These are phyloP conservation scores for Sylvicola fuscatus DNA, from an alignment of 2,888 invertebrate genomes.

Conservation along the genomic window DNA sequence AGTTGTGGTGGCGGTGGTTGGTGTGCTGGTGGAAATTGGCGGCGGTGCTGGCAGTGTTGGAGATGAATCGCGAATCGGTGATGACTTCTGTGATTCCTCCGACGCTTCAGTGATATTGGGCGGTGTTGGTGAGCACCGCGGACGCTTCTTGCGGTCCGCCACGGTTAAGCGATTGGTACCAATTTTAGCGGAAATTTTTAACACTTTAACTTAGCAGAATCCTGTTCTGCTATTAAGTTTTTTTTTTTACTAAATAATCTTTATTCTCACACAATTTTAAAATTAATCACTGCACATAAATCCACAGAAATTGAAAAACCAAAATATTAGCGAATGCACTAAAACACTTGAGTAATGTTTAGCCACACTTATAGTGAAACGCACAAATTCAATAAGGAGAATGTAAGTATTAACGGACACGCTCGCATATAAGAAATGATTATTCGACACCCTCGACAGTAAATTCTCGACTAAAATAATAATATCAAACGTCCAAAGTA, in stretches of 20 bases:
- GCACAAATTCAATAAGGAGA: neutral
- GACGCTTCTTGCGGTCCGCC: conserved; percentile 4
- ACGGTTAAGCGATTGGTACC: conserved; percentile 2
- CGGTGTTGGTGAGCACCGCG: conserved; percentile 5
- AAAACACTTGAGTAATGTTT: neutral
- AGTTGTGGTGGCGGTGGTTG: neutral
- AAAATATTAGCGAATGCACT: neutral
- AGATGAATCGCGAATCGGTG: too few relatives aligned
- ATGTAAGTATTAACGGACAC: too few relatives aligned
- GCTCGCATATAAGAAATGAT: too few relatives aligned
- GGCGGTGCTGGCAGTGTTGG: too few relatives aligned
- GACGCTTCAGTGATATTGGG: neutral
- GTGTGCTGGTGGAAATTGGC: neutral
- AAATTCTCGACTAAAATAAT: conserved; percentile 5
- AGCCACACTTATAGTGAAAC: neutral
- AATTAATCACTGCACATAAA: conserved; percentile 1
- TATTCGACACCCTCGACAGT: neutral
- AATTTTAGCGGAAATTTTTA: neutral
- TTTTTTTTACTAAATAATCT: neutral
- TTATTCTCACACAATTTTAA: neutral
- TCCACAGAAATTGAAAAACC: neutral
- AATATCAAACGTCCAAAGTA: conserved; percentile 4
- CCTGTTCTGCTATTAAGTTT: neutral
- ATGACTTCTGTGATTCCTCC: neutral
- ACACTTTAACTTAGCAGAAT: neutral